Conservation (phyloP, 2,888 invertebrate species). For the Apomyelois bistriatella region DNA sequence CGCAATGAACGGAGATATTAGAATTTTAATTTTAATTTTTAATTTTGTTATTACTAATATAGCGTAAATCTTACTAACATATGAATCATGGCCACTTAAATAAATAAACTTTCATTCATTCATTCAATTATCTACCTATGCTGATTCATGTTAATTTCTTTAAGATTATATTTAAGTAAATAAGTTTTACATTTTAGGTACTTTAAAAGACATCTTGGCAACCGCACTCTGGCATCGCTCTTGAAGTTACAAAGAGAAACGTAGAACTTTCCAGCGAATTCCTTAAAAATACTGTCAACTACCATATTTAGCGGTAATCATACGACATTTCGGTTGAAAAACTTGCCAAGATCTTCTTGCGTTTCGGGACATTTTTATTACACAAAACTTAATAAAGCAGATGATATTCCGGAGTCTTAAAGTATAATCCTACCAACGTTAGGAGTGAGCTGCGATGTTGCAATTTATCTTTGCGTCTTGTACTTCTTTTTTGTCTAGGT, state of each 20-base stretch:
- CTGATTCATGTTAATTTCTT: too few species aligned
- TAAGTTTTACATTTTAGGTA: not conserved
- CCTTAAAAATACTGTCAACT: slow-evolving; percentile 1
- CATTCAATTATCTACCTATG: too few species aligned
- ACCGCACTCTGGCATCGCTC: not conserved
- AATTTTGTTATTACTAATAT: too few species aligned
- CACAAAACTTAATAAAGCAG: slow-evolving; percentile 4
- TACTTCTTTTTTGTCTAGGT: slow-evolving; percentile 19
- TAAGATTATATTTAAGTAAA: not conserved
- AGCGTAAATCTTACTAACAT: too few species aligned
- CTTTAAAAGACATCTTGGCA: slow-evolving; percentile 1
- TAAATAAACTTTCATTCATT: too few species aligned
- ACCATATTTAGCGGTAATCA: slow-evolving; percentile 8
- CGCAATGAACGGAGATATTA: too few species aligned
- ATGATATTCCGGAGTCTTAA: slow-evolving; percentile 4
- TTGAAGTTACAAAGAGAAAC: not conserved
- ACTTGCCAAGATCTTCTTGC: not conserved
- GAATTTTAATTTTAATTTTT: too few species aligned
- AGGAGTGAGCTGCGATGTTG: slow-evolving; percentile 20
- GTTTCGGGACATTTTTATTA: not conserved
- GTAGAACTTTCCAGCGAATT: not conserved
- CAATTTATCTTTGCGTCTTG: slow-evolving; percentile 20
- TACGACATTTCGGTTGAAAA: not conserved
- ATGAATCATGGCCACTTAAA: too few species aligned
- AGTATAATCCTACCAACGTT: slow-evolving; percentile 22